phyloP scores from a whole-genome alignment of 1,140 invertebrate genomes.

The Tetraneura akinire region DNA sequence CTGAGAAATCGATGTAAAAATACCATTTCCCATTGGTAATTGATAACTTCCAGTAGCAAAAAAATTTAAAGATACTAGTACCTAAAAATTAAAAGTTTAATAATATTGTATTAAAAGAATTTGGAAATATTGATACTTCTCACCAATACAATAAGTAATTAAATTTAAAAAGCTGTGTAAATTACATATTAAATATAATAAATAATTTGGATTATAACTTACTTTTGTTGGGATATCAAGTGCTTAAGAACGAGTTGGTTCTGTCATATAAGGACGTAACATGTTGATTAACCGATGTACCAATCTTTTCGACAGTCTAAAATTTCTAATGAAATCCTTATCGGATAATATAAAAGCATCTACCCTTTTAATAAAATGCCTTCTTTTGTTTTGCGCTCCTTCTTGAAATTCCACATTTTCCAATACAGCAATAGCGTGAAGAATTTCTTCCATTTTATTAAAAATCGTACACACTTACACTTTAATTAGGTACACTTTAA shows the following conservation, averaged over 20 bases:
- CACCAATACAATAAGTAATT: too few relatives aligned
- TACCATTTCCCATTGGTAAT: background rate
- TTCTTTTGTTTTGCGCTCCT: background rate
- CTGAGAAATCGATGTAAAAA: background rate
- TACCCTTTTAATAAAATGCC: background rate
- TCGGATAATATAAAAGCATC: background rate
- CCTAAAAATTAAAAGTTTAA: background rate
- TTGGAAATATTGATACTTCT: too few relatives aligned
- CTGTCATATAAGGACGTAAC: background rate
- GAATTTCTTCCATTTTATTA: background rate
- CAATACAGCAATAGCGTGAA: background rate
- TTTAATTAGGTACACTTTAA: background rate
- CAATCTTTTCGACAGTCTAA: background rate
- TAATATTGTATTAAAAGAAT: background rate
- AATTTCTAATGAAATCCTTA: constrained; percentile 1
- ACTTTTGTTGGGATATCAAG: background rate
- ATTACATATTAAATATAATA: too few relatives aligned
- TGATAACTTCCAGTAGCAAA: background rate
- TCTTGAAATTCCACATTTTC: background rate
- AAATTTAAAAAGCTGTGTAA: too few relatives aligned
- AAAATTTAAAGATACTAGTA: constrained; percentile 2
- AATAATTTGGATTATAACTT: too few relatives aligned
- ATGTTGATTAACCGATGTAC: background rate
- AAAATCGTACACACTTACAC: background rate
- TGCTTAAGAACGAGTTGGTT: background rate